Percentiles rank a stretch among this genome's conserved stretches.
Evolutionary conservation across 2,888 invertebrate species (phyloP).

Genomic region (Taenaris catops): DNA sequence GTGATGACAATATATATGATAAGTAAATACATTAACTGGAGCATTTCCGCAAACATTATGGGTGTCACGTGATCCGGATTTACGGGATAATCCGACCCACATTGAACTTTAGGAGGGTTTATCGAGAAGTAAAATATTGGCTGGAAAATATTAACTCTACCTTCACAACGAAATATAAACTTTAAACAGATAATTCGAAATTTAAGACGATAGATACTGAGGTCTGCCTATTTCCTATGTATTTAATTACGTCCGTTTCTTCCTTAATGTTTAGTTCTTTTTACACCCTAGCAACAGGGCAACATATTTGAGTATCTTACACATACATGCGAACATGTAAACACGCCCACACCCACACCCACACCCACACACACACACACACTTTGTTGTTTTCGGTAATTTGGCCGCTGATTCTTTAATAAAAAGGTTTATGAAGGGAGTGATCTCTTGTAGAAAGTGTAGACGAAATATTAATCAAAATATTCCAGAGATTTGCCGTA

Average conservation of each 20-base stretch:
- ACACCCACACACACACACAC: no score
- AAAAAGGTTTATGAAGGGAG: slow-evolving; percentile 55
- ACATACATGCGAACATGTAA: no score
- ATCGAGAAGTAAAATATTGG: slow-evolving; percentile 23
- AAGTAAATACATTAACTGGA: slow-evolving; percentile 15
- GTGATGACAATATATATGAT: not conserved
- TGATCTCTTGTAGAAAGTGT: slow-evolving; percentile 49
- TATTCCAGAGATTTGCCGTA: slow-evolving; percentile 62
- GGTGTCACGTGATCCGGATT: slow-evolving; percentile 30
- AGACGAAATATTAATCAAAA: slow-evolving; percentile 74
- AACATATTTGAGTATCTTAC: no score
- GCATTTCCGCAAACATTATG: slow-evolving; percentile 24
- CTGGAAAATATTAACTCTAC: slow-evolving; percentile 10
- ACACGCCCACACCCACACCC: no score
- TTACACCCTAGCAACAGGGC: no score
- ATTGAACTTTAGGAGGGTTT: slow-evolving; percentile 27
- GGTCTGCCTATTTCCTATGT: no score
- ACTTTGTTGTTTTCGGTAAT: slow-evolving; percentile 1
- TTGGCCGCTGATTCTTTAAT: slow-evolving; percentile 3
- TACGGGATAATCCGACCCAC: slow-evolving; percentile 26
- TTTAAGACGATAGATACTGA: no score
- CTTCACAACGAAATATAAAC: no score
- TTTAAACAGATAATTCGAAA: no score
- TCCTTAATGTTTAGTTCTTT: no score
- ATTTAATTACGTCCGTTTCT: no score